A percentile compares a stretch with the other conserved stretches of the same genome.
phyloP scores from a whole-genome alignment of 2,113 vertebrate species.

The Engraulis encrasicolus region DNA sequence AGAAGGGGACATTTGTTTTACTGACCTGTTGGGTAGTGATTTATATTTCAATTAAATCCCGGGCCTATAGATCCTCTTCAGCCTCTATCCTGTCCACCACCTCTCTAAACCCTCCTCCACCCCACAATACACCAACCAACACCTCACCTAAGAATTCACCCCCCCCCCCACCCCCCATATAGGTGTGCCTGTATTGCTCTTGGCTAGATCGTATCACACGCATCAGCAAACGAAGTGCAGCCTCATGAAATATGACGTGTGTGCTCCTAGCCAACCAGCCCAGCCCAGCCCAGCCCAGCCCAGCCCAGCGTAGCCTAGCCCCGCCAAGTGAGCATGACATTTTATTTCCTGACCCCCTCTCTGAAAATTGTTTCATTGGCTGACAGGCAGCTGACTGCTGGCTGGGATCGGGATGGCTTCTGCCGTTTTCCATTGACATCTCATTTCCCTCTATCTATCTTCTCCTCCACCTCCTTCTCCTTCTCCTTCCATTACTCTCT shows the following conservation, averaged over 20 bases:
- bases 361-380: constrained; percentile 52
- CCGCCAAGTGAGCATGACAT: constrained; percentile 33
- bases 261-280: constrained; percentile 24
- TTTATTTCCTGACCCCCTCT: constrained; percentile 48
- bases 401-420: constrained; percentile 51
- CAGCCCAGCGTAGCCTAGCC: constrained; percentile 8
- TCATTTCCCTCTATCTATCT: constrained; percentile 51
- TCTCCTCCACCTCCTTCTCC: too few relatives aligned
- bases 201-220: not conserved
- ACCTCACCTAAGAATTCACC: not conserved
- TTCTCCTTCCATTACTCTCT: not conserved
- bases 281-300: too few relatives aligned
- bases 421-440: constrained; percentile 58
- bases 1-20: constrained; percentile 50
- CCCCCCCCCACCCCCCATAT: not conserved
- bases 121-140: too few relatives aligned
- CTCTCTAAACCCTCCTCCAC: not conserved
- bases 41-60: constrained; percentile 63
- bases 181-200: not conserved
- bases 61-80: constrained; percentile 49
- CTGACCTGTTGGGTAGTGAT: constrained; percentile 55
- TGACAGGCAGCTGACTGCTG: constrained; percentile 42
- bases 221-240: constrained; percentile 17
- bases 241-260: not conserved
- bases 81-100: constrained; percentile 1